Conservation (phyloP, 2,113 vertebrate genomes). For the Xenopus tropicalis region UCB_Xtro_10.0 CM004446.2:54388001-54388500, state of each 20-base stretch:
- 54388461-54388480: constrained; percentile 45
- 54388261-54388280: constrained; percentile 26
- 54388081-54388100: no score
- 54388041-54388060: no score
- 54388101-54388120: no score
- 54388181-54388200: constrained; percentile 36
- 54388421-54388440: constrained; percentile 46
- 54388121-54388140: constrained; percentile 9
- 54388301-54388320: constrained; percentile 30
- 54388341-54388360: constrained; percentile 51
- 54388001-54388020: no score
- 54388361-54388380: constrained; percentile 43
- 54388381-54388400: constrained; percentile 43
- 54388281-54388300: constrained; percentile 22
- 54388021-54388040: no score
- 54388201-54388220: constrained; percentile 29
- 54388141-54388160: constrained; percentile 28
- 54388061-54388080: no score
- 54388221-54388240: constrained; percentile 33
- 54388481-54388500: constrained; percentile 47
- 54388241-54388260: constrained; percentile 39
- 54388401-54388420: constrained; percentile 42
- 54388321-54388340: constrained; percentile 40
- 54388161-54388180: constrained; percentile 22
- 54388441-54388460: constrained; percentile 50